phyloP scores from a whole-genome alignment of 2,797 vertebrate genomes.

The Anabas testudineus region DNA sequence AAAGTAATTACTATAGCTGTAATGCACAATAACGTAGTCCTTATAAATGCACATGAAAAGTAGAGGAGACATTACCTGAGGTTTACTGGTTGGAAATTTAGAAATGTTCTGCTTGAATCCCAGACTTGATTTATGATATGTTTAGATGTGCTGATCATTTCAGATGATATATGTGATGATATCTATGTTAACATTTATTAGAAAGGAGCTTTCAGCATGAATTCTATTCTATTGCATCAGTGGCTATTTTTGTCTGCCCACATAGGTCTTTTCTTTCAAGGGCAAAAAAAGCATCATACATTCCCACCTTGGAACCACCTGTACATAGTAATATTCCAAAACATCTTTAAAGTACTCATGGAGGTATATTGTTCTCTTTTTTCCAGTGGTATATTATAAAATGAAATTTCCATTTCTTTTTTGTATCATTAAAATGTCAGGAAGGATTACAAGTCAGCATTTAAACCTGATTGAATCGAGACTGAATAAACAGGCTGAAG shows the following conservation, averaged over 20 bases:
- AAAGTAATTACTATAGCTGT: too few relatives aligned
- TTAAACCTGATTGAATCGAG: conserved; percentile 5
- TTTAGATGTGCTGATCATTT: too few relatives aligned
- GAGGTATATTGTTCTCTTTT: not conserved
- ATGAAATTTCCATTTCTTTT: conserved; percentile 2
- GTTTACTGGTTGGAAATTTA: too few relatives aligned
- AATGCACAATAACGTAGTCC: too few relatives aligned
- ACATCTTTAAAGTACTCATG: not conserved
- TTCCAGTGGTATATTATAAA: conserved; percentile 3
- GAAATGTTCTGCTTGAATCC: too few relatives aligned
- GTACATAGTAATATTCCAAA: not conserved
- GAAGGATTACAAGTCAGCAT: conserved; percentile 6
- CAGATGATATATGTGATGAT: too few relatives aligned
- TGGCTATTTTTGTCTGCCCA: not conserved
- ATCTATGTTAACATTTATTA: not conserved
- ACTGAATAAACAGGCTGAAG: conserved; percentile 5
- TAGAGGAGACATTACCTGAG: not conserved
- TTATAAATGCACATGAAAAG: too few relatives aligned
- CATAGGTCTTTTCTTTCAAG: not conserved
- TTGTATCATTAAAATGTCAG: conserved; percentile 29
- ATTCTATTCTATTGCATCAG: not conserved
- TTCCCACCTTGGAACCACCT: not conserved
- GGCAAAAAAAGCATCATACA: not conserved
- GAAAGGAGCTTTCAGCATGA: not conserved
- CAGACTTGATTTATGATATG: too few relatives aligned